A percentile compares a stretch with the other conserved stretches of the same genome.
Conservation (phyloP, 2,888 invertebrate genomes). For the Lasioglossum leucozonium region DNA sequence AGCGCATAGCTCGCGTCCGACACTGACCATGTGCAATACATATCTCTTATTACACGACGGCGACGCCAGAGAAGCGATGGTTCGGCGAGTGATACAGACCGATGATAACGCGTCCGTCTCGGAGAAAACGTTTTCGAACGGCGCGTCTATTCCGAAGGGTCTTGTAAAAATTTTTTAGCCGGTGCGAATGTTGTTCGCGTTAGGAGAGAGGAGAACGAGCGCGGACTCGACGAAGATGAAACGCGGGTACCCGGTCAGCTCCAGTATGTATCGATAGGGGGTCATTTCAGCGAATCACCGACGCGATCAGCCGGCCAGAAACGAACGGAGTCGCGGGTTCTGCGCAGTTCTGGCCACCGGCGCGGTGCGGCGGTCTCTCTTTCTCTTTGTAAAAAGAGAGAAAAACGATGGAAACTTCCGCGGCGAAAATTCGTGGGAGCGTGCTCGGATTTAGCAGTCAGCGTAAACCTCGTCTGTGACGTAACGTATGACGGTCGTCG, state of each 20-base stretch:
- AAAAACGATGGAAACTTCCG: conserved; percentile 46
- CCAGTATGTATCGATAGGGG: conserved; percentile 11
- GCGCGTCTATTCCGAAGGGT: not conserved
- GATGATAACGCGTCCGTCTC: not conserved
- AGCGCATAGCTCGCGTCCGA: not conserved
- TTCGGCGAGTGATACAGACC: not conserved
- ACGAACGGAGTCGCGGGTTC: conserved; percentile 6
- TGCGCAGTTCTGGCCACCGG: too few species aligned
- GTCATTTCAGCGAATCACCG: conserved; percentile 21
- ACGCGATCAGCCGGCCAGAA: not conserved
- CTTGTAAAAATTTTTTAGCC: not conserved
- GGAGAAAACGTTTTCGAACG: not conserved
- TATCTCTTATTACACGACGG: not conserved
- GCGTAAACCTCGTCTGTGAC: conserved; percentile 39
- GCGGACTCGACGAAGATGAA: not conserved
- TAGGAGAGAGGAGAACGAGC: not conserved
- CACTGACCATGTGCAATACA: conserved; percentile 1
- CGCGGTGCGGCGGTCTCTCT: too few species aligned
- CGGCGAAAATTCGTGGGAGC: conserved; percentile 25
- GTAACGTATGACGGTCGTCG: conserved; percentile 41
- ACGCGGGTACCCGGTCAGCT: conserved; percentile 8
- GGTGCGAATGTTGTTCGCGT: not conserved
- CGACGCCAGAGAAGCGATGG: not conserved
- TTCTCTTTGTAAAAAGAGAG: not conserved
- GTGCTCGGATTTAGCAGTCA: conserved; percentile 16